A percentile compares a stretch with the other conserved stretches of the same genome.
phyloP scores from a whole-genome alignment of 1,140 invertebrate genomes.

The Himalopsyche phryganea region DNA sequence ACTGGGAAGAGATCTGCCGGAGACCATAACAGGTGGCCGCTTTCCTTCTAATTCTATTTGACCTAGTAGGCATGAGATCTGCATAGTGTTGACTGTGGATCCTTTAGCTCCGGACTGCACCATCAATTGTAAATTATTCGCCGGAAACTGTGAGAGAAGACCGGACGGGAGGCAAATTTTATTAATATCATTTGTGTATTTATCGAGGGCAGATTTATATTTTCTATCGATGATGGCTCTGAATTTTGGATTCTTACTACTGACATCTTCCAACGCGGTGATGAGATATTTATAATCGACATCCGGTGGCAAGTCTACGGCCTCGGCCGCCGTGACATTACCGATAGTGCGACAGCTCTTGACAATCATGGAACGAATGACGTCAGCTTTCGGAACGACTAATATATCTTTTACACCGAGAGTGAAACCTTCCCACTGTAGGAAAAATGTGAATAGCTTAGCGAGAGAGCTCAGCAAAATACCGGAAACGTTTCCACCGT shows the following conservation, averaged over 20 bases:
- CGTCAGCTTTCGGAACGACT: conserved; percentile 68
- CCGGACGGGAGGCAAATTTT: conserved; percentile 77
- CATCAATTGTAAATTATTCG: conserved; percentile 97
- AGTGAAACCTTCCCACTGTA: conserved; percentile 91
- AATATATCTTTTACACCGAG: conserved; percentile 94
- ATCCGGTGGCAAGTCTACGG: conserved; percentile 65
- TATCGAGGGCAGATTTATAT: conserved; percentile 81
- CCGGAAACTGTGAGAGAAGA: conserved; percentile 82
- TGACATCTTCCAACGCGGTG: conserved; percentile 67
- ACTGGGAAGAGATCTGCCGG: conserved; percentile 88
- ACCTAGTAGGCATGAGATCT: conserved; percentile 94
- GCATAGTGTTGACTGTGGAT: conserved; percentile 92
- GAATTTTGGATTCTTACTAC: conserved; percentile 71
- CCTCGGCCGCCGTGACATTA: conserved; percentile 63
- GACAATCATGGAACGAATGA: conserved; percentile 70
- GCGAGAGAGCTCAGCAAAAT: conserved; percentile 84
- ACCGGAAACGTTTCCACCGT: conserved; percentile 82
- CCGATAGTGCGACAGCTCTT: conserved; percentile 62
- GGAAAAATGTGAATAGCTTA: conserved; percentile 85
- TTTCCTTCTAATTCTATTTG: conserved; percentile 99
- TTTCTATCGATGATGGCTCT: conserved; percentile 74
- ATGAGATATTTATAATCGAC: conserved; percentile 55
- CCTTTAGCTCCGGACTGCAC: conserved; percentile 98
- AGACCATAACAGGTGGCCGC: conserved; percentile 90
- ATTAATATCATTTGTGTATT: conserved; percentile 88